These are phyloP conservation scores for Equus quagga DNA, from an alignment of 2,113 vertebrate genomes.

Conservation along the genomic window DNA sequence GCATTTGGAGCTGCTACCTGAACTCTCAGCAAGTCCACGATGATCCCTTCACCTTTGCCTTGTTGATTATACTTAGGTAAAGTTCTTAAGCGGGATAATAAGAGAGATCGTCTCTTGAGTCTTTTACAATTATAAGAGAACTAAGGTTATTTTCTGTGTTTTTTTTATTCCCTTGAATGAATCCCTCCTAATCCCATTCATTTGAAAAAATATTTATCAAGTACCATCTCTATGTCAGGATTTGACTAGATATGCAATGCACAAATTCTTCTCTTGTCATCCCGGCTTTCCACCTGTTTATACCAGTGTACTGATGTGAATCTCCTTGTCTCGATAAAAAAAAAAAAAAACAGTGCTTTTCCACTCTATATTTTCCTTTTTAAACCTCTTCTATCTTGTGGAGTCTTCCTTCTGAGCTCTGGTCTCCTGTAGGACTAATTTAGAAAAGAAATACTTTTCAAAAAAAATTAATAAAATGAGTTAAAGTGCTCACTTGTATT, in stretches of 20 bases:
- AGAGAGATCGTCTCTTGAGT: background rate
- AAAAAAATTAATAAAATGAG: background rate
- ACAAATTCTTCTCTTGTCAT: background rate
- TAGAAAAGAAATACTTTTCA: background rate
- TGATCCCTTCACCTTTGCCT: background rate
- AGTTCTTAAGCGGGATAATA: background rate
- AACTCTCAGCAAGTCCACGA: background rate
- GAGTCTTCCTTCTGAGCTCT: background rate
- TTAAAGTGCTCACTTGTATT: background rate
- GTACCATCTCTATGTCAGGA: background rate
- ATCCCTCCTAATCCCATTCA: background rate
- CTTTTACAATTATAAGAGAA: background rate
- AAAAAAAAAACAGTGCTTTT: background rate
- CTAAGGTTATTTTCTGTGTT: background rate
- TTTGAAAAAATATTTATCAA: background rate
- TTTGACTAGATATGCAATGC: background rate
- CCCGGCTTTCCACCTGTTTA: rapidly evolving
- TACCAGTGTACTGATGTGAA: background rate
- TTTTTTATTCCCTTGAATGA: background rate
- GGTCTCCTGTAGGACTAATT: background rate
- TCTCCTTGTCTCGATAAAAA: background rate
- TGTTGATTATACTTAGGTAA: background rate
- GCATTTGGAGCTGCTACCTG: background rate
- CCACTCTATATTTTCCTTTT: background rate
- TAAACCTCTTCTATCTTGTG: background rate